Evolutionary conservation across 2,113 vertebrate species (phyloP).

Genomic region (Centrocercus urophasianus): DNA sequence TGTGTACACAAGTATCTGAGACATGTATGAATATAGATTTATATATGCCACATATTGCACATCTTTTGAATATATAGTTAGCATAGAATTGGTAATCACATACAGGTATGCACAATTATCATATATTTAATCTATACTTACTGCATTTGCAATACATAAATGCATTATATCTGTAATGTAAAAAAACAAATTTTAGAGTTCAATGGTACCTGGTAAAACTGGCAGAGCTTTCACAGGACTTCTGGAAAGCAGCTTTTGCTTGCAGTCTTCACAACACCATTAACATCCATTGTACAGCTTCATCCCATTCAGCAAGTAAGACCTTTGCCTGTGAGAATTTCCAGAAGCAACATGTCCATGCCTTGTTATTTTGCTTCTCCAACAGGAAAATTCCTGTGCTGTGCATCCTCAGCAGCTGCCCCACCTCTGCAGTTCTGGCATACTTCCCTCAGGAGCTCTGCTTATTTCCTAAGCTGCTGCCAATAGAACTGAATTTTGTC

Average conservation of each 20-base stretch:
- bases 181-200: background rate
- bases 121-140: background rate
- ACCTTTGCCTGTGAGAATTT: background rate
- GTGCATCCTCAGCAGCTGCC: background rate
- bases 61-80: background rate
- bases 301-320: background rate
- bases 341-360: background rate
- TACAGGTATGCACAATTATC: background rate
- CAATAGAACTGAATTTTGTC: background rate
- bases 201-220: background rate
- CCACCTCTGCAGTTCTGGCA: background rate
- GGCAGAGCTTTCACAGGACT: background rate
- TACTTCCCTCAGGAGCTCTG: background rate
- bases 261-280: background rate
- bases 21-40: background rate
- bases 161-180: background rate
- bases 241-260: background rate
- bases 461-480: background rate
- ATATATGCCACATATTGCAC: background rate
- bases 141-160: rapidly evolving
- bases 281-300: background rate
- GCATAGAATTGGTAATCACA: background rate
- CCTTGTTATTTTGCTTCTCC: background rate
- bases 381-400: constrained; percentile 20
- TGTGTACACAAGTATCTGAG: background rate